Evolutionary conservation across 2,797 vertebrate genomes (phyloP).

Genomic region (Mycteria americana): DNA sequence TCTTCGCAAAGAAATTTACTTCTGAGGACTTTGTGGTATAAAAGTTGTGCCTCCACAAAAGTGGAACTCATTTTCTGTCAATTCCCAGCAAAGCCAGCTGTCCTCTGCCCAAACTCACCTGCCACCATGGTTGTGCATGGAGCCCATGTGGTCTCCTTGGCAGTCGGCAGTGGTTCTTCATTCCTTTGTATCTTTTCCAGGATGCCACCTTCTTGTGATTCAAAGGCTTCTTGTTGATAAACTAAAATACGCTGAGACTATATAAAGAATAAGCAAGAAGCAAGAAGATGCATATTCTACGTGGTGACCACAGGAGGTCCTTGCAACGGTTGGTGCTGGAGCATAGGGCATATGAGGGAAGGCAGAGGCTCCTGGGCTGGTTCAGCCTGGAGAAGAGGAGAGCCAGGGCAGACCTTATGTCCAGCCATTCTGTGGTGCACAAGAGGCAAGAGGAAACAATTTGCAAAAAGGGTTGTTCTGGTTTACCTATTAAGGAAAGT

Average conservation of each 20-base stretch:
- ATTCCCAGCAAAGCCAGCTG: neutral
- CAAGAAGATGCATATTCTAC: neutral
- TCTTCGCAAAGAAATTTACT: neutral
- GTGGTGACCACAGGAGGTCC: neutral
- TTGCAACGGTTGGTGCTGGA: neutral
- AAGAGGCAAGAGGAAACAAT: neutral
- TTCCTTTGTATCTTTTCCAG: neutral
- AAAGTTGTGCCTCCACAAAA: neutral
- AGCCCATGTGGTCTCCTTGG: accelerated
- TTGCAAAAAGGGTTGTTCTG: neutral
- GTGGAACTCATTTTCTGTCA: neutral
- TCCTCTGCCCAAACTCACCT: neutral
- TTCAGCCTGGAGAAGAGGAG: neutral
- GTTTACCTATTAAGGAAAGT: neutral
- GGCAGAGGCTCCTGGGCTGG: neutral
- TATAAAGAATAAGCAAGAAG: neutral
- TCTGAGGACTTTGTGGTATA: neutral
- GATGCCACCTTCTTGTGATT: neutral
- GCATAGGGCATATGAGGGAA: neutral
- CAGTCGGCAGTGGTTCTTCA: neutral
- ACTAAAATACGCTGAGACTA: neutral
- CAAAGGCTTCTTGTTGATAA: neutral
- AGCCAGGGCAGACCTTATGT: neutral
- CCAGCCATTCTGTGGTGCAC: neutral
- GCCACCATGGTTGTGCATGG: neutral